phyloP scores from a whole-genome alignment of 2,797 vertebrate genomes.

The Synanceia verrucosa region DNA sequence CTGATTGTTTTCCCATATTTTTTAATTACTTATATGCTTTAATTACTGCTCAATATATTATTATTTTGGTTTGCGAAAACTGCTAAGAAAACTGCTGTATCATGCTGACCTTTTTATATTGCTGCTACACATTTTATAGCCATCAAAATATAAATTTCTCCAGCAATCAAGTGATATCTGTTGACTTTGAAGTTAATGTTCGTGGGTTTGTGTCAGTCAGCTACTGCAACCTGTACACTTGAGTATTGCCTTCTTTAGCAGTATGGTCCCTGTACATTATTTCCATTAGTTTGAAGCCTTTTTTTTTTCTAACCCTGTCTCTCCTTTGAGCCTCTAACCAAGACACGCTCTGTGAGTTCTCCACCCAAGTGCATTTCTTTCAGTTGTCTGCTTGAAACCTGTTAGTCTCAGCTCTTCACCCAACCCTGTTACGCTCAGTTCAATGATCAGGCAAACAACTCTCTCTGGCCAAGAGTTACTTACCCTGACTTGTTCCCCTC shows the following conservation, averaged over 20 bases:
- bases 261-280: background rate
- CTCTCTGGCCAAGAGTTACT: background rate
- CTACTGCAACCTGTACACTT: background rate
- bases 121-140: too few species aligned
- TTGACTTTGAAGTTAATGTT: background rate
- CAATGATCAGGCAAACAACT: conserved; percentile 3
- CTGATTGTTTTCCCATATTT: conserved; percentile 53
- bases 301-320: conserved; percentile 8
- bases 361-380: conserved; percentile 22
- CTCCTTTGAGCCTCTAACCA: background rate
- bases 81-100: too few species aligned
- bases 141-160: too few species aligned
- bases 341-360: conserved; percentile 7
- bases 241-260: background rate
- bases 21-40: too few species aligned
- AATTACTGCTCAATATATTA: background rate
- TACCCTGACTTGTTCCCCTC: conserved; percentile 4
- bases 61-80: background rate
- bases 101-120: too few species aligned
- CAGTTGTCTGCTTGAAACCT: conserved; percentile 27
- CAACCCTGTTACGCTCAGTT: conserved; percentile 28
- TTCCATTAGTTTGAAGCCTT: conserved; percentile 1
- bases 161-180: background rate
- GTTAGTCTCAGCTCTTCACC: conserved; percentile 31
- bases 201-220: background rate